A percentile compares a stretch with the other conserved stretches of the same genome.
phyloP scores from a whole-genome alignment of 2,113 vertebrate species.

The Spea bombifrons region DNA sequence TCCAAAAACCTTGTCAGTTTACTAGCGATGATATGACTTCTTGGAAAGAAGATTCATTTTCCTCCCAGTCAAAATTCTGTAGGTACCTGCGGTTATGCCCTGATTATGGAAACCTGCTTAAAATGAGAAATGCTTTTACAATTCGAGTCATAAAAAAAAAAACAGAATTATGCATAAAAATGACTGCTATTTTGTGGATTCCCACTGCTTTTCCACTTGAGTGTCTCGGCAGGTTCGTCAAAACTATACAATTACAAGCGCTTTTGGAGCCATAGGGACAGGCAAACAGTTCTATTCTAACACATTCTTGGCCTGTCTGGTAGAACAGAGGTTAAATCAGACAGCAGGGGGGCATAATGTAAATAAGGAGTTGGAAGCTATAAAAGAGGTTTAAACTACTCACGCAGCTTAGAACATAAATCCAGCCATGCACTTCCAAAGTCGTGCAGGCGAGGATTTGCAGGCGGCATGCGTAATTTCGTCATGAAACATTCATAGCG shows the following conservation, averaged over 20 bases:
- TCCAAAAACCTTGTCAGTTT: too few species aligned
- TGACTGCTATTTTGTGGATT: neutral
- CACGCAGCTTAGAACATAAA: conserved; percentile 24
- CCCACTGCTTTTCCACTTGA: neutral
- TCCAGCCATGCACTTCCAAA: neutral
- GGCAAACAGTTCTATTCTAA: neutral
- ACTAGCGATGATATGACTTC: too few species aligned
- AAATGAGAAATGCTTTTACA: neutral
- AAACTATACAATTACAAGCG: neutral
- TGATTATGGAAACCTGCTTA: neutral
- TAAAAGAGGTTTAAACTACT: conserved; percentile 17
- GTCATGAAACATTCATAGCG: conserved; percentile 7
- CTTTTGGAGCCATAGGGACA: neutral
- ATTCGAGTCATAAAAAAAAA: neutral
- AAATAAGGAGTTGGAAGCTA: conserved; percentile 5
- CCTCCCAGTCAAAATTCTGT: neutral
- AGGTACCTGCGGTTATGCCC: neutral
- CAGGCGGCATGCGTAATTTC: neutral
- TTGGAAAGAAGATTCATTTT: neutral
- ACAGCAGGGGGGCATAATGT: neutral
- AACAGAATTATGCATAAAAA: neutral
- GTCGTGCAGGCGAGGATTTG: conserved; percentile 11
- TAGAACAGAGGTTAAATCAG: neutral
- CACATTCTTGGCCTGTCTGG: neutral
- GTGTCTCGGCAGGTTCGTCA: neutral